These are phyloP conservation scores for Meteorus sp. DNA, from an alignment of 1,140 invertebrate genomes.

Conservation along the genomic window DNA sequence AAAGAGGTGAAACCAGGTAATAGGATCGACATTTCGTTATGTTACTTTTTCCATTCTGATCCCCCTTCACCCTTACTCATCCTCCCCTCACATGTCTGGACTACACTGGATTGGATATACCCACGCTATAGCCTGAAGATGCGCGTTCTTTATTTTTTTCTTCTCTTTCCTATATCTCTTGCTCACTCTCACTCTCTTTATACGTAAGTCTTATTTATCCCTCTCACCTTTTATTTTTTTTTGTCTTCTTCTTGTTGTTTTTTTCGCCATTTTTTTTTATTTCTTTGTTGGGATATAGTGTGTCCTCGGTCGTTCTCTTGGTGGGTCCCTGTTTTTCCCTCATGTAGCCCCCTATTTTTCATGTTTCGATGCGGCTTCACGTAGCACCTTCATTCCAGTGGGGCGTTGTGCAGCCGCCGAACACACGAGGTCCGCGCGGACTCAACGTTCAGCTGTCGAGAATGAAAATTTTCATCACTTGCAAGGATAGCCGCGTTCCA, in stretches of 20 bases:
- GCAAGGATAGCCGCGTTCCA: conserved; percentile 26
- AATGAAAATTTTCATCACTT: too few species aligned
- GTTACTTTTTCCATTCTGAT: conserved; percentile 61
- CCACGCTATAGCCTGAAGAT: too few species aligned
- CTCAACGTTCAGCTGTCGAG: conserved; percentile 28
- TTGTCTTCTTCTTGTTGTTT: conserved; percentile 16
- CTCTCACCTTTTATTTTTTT: conserved; percentile 37
- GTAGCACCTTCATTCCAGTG: conserved; percentile 59
- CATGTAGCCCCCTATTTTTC: conserved; percentile 60
- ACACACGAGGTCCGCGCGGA: conserved; percentile 48
- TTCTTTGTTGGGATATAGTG: background rate
- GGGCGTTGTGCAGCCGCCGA: conserved; percentile 34
- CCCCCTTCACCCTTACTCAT: conserved; percentile 34
- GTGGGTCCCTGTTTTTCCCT: conserved; percentile 18
- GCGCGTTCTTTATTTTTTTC: conserved; percentile 61
- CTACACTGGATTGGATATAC: too few species aligned
- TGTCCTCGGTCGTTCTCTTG: conserved; percentile 22
- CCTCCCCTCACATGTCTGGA: conserved; percentile 48
- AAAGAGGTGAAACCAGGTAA: conserved; percentile 42
- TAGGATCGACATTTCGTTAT: conserved; percentile 61
- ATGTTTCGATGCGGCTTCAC: conserved; percentile 61
- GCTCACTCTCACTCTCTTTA: conserved; percentile 32
- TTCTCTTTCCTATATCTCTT: conserved; percentile 57
- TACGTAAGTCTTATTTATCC: conserved; percentile 37
- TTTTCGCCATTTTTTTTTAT: too few species aligned